Evolutionary conservation across 2,113 vertebrate genomes (phyloP).

Genomic region (Cariama cristata): DNA sequence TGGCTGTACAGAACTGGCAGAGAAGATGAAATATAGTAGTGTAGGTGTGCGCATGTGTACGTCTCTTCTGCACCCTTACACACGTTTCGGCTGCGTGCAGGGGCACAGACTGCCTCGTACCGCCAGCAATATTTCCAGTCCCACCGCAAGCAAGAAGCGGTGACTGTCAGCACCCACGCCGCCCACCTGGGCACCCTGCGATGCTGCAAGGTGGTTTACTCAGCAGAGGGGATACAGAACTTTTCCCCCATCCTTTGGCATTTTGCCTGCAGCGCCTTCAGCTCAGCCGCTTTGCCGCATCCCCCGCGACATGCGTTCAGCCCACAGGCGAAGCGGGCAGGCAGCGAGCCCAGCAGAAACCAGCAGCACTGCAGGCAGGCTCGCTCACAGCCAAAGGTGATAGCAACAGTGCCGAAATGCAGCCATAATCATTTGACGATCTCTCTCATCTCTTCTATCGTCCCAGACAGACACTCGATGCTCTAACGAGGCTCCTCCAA

Average conservation of each 20-base stretch:
- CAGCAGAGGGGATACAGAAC: neutral
- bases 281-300: fast-evolving
- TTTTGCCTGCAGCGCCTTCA: neutral
- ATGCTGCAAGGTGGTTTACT: neutral
- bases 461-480: fast-evolving
- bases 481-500: neutral
- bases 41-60: fast-evolving
- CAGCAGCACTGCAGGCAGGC: fast-evolving
- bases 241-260: neutral
- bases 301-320: fast-evolving
- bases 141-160: neutral
- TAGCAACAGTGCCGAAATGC: fast-evolving
- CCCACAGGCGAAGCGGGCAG: neutral
- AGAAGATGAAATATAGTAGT: fast-evolving
- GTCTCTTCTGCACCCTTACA: fast-evolving
- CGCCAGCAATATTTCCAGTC: fast-evolving
- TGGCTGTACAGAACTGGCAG: neutral
- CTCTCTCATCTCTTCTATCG: neutral
- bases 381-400: neutral
- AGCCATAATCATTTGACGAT: neutral
- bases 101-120: neutral
- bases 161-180: fast-evolving
- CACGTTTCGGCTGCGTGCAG: fast-evolving
- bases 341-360: neutral
- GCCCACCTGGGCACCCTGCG: fast-evolving